Conservation (phyloP, 92 coral and sea anemone genomes). For the Porites lobata region DNA sequence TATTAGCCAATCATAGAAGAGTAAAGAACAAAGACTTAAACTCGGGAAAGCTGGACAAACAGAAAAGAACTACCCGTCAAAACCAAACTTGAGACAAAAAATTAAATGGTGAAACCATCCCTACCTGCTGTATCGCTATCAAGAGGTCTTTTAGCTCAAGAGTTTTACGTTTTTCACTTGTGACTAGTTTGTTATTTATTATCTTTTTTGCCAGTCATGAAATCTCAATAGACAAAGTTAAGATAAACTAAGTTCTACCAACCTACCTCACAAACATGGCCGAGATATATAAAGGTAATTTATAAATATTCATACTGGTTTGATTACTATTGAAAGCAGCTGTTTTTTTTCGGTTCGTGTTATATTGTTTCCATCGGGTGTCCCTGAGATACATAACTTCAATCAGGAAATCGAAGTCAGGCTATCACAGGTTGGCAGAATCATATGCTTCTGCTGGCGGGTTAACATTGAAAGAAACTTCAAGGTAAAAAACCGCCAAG, state of each 20-base stretch:
- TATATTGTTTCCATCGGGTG: neutral
- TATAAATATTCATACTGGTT: slow-evolving; percentile 31
- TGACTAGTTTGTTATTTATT: too few relatives aligned
- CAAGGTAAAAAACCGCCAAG: too few relatives aligned
- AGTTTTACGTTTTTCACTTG: neutral
- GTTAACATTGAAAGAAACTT: too few relatives aligned
- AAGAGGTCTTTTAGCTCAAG: neutral
- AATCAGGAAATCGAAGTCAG: too few relatives aligned
- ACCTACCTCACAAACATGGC: neutral
- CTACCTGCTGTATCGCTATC: slow-evolving; percentile 33
- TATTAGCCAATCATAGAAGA: slow-evolving; percentile 68
- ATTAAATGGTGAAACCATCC: slow-evolving; percentile 34
- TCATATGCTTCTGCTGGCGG: too few relatives aligned
- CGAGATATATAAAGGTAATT: neutral
- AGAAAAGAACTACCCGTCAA: slow-evolving; percentile 42
- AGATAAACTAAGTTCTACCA: too few relatives aligned
- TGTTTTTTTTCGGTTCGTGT: neutral
- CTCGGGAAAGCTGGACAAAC: slow-evolving; percentile 41
- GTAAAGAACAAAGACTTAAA: slow-evolving; percentile 12
- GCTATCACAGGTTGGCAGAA: too few relatives aligned
- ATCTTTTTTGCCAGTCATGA: too few relatives aligned
- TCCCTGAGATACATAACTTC: too few relatives aligned
- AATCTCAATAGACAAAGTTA: too few relatives aligned
- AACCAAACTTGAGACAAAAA: slow-evolving; percentile 35
- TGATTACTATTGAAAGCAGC: slow-evolving; percentile 28